phyloP scores from a whole-genome alignment of 2,113 vertebrate genomes.

The Nestor notabilis region DNA sequence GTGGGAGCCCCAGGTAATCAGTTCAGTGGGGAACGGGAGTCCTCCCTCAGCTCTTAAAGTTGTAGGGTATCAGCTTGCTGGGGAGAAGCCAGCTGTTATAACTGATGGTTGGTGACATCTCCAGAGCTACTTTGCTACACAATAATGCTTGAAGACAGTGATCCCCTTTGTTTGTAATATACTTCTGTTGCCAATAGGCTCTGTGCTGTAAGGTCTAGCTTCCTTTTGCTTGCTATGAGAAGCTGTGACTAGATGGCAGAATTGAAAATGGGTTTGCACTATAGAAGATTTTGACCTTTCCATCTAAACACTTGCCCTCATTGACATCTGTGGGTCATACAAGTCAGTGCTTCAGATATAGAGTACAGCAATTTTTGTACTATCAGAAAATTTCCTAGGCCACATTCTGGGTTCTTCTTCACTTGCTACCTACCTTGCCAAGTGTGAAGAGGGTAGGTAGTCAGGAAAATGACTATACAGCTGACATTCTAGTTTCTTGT shows the following conservation, averaged over 20 bases:
- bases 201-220: neutral
- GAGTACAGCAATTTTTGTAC: neutral
- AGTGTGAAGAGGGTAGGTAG: neutral
- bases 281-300: neutral
- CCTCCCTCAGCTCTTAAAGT: neutral
- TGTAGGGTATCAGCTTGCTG: neutral
- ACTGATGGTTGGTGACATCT: neutral
- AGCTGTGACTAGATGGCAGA: neutral
- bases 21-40: accelerated
- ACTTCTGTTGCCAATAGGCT: neutral
- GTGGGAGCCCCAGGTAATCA: neutral
- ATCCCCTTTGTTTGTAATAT: neutral
- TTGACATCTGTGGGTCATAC: neutral
- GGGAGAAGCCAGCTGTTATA: neutral
- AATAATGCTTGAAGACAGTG: neutral
- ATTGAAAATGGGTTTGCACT: neutral
- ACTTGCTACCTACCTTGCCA: neutral
- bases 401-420: neutral
- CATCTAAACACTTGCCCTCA: neutral
- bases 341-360: neutral
- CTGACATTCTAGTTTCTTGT: neutral
- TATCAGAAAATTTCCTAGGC: neutral
- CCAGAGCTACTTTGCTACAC: neutral
- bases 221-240: neutral
- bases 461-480: neutral